Conservation (phyloP, 2,797 vertebrate genomes). For the Oreortyx pictus region DNA sequence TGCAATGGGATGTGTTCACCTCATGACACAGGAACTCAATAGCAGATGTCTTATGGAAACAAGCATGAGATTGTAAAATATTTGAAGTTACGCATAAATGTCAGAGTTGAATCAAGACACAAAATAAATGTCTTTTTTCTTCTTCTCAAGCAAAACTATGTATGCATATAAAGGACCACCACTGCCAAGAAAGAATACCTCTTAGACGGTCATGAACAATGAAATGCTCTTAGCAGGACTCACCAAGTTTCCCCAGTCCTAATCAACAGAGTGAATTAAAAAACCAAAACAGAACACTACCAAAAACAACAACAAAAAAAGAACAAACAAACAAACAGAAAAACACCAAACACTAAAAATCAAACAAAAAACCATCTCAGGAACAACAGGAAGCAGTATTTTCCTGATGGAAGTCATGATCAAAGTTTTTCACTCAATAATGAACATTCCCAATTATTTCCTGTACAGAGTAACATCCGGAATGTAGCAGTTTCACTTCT, state of each 20-base stretch:
- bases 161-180: too few relatives aligned
- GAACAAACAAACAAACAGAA: not conserved
- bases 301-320: not conserved
- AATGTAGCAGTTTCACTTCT: not conserved
- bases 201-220: too few relatives aligned
- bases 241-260: too few relatives aligned
- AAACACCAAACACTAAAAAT: too few relatives aligned
- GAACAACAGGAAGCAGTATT: not conserved
- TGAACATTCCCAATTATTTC: constrained; percentile 22
- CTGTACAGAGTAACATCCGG: constrained; percentile 27
- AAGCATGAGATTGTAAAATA: not conserved
- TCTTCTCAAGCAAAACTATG: too few relatives aligned
- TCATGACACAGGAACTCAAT: rapidly evolving
- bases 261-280: too few relatives aligned
- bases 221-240: too few relatives aligned
- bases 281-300: too few relatives aligned
- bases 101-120: not conserved
- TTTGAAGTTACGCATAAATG: not conserved
- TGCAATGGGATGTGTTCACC: not conserved
- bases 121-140: not conserved
- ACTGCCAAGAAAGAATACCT: too few relatives aligned
- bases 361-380: not conserved
- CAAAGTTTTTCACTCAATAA: constrained; percentile 18
- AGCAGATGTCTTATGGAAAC: not conserved
- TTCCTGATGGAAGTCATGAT: not conserved